Conservation (phyloP, 2,113 vertebrate genomes). For the Athene noctua region DNA sequence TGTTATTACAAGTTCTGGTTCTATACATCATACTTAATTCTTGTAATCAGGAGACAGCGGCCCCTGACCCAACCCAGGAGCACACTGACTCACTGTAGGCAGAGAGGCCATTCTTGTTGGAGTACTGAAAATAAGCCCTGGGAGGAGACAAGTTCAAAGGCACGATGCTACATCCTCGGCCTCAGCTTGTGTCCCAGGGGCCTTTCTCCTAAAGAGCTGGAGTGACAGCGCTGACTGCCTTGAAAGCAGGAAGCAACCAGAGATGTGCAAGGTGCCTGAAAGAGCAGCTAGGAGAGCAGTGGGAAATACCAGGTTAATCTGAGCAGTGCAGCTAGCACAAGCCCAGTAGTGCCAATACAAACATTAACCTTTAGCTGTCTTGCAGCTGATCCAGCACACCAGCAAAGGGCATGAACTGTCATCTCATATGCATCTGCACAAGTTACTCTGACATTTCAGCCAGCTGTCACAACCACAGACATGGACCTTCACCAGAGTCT, state of each 20-base stretch:
- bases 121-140: not conserved
- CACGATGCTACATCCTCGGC: not conserved
- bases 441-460: not conserved
- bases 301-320: not conserved
- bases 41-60: not conserved
- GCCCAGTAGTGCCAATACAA: rapidly evolving
- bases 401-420: not conserved
- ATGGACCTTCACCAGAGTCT: not conserved
- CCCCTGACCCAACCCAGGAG: not conserved
- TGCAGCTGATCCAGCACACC: not conserved
- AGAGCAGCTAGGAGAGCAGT: not conserved
- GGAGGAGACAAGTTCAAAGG: not conserved
- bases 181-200: not conserved
- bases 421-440: not conserved
- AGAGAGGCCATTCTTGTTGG: not conserved
- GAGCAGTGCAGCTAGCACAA: not conserved
- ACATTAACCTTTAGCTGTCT: not conserved
- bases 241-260: not conserved
- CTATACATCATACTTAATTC: not conserved
- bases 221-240: not conserved
- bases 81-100: not conserved
- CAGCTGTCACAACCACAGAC: not conserved
- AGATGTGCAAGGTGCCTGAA: not conserved
- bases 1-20: not conserved
- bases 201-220: not conserved